Evolutionary conservation across 2,888 invertebrate species (phyloP).

Genomic region (Phytoseiulus persimilis): DNA sequence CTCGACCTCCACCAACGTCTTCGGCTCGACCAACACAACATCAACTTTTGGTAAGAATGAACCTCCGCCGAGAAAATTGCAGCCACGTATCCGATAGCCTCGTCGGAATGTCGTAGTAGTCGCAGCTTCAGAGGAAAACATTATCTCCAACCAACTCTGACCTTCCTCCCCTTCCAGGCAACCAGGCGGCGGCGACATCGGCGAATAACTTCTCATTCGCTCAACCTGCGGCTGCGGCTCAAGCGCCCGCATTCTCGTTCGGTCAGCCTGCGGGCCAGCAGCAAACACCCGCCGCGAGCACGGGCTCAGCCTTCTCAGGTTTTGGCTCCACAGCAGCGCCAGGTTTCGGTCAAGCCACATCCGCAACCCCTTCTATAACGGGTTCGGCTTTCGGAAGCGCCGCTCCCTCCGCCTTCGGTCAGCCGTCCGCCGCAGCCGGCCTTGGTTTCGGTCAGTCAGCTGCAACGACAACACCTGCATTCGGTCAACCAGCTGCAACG

Average conservation of each 20-base stretch:
- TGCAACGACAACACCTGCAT: neutral
- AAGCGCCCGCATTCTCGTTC: conserved; percentile 8
- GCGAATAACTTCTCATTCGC: neutral
- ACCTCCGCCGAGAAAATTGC: too few relatives aligned
- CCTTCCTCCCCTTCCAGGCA: neutral
- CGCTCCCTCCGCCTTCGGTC: conserved; percentile 17
- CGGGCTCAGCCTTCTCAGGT: neutral
- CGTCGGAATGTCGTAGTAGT: too few relatives aligned
- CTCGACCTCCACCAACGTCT: neutral
- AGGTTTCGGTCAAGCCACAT: neutral
- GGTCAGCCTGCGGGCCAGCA: conserved; percentile 12
- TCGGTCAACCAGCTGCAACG: conserved; percentile 15
- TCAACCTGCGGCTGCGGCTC: neutral
- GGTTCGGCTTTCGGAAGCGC: conserved; percentile 8
- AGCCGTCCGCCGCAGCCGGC: neutral
- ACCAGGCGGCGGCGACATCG: neutral
- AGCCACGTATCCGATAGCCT: too few relatives aligned
- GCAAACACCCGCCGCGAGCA: neutral
- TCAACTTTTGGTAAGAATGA: neutral
- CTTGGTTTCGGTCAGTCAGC: neutral
- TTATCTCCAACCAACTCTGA: neutral
- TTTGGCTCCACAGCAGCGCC: neutral
- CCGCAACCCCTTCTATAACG: neutral
- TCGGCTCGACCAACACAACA: neutral
- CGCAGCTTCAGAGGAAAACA: too few relatives aligned